Evolutionary conservation across 2,113 vertebrate species (phyloP), one percentile per base, ranked within the genome.

Genomic region (Glaucomys volans): DNA sequence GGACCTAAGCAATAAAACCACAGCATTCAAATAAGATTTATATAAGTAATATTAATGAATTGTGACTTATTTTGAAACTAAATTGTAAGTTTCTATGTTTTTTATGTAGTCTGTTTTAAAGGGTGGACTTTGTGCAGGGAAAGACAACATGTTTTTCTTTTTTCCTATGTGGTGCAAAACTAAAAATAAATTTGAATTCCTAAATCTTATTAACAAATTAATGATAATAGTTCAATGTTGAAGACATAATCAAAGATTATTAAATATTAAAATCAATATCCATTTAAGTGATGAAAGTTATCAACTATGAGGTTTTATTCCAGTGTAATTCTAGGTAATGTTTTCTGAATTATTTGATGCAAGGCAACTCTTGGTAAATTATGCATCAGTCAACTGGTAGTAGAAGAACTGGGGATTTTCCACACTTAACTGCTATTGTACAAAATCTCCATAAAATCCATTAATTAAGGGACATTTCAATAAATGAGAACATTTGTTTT

Each of bases 201-300:
- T 86, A 89, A 57, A 74, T 52, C 37, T 85, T 74, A 79, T 10
- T 28, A 89, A 37, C 26, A 87, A 92, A 64, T 81, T 66, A 66
- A 82, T 17, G 50, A 91, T 54, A 44, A 85, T 92, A 87, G 50
- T n/a, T 82, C 91, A 93, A 88, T 72, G 42, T 50, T 37, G 79
- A 95, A 97, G 62, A 79, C 54, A 26, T 20, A 2, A 14, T 90
- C 11, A 91, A 75, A 93, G 24, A 94, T 84, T 71, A 69, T 62
- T 5, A 76, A 87, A 95, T 37, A 84, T 74, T 44, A 69, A 92
- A 91, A 64, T 59, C 28, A 69, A 44, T 72, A 93, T 47, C 5
- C 13, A 93, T 17, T 81, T 84, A 92, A 66, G 1, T 37, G 28
- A 88, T 59, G 57, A 87, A 90, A 88, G 11, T 2, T 59, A 32